Percentiles rank a stretch among this genome's conserved stretches.
Conservation (phyloP, 2,113 vertebrate species). For the Plestiodon gilberti region DNA sequence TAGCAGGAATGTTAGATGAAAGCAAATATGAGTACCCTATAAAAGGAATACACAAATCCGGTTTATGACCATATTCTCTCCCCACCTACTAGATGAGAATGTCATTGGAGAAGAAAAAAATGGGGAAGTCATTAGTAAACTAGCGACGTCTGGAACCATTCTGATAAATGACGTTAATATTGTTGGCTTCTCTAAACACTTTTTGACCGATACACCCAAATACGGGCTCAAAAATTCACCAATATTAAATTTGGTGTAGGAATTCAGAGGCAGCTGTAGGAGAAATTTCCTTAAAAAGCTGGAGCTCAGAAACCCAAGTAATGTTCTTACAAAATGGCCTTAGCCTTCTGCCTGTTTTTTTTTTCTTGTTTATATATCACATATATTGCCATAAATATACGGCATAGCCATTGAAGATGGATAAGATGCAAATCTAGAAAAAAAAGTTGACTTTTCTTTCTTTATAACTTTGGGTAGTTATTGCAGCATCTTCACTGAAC, state of each 20-base stretch:
- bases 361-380: not conserved
- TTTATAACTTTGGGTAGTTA: conserved; percentile 3
- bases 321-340: not conserved
- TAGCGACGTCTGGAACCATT: not conserved
- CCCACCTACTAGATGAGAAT: not conserved
- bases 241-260: not conserved
- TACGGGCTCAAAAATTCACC: not conserved
- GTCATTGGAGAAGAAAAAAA: not conserved
- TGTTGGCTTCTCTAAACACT: not conserved
- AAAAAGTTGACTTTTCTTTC: not conserved
- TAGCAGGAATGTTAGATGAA: not conserved
- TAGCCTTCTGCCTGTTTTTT: not conserved
- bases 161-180: not conserved
- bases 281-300: not conserved
- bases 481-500: conserved; percentile 3
- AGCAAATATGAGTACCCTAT: not conserved
- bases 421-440: not conserved
- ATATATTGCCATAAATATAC: not conserved
- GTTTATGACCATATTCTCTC: too few species aligned
- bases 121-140: not conserved
- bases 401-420: not conserved
- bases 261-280: not conserved
- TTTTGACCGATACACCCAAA: not conserved
- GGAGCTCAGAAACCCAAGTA: accelerated
- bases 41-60: not conserved